Percentiles rank a stretch among this genome's conserved stretches.
phyloP scores from a whole-genome alignment of 2,113 vertebrate species.

The Albula glossodonta region DNA sequence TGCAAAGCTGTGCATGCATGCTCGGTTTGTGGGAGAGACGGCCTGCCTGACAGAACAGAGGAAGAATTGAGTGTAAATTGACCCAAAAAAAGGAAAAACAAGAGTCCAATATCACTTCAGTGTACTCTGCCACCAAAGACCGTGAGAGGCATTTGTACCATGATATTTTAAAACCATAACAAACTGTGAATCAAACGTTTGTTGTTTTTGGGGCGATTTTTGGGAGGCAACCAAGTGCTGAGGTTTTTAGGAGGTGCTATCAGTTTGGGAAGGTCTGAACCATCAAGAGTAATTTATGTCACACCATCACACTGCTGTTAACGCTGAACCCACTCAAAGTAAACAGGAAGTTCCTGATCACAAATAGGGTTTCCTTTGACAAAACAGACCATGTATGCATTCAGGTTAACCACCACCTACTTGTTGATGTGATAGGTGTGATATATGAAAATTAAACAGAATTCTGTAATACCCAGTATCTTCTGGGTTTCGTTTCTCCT shows the following conservation, averaged over 20 bases:
- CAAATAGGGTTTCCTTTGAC: constrained; percentile 26
- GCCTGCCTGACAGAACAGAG: not conserved
- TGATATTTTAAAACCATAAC: not conserved
- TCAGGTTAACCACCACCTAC: constrained; percentile 45
- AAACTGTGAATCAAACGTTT: not conserved
- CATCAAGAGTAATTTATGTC: not conserved
- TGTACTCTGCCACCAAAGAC: not conserved
- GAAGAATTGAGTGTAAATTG: not conserved
- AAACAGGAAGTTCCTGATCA: constrained; percentile 53
- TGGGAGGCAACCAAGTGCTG: not conserved
- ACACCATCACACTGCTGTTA: constrained; percentile 17
- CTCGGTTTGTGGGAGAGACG: not conserved
- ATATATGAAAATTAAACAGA: not conserved
- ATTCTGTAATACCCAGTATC: not conserved
- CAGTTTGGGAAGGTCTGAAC: not conserved
- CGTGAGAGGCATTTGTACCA: not conserved
- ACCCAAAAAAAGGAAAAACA: not conserved
- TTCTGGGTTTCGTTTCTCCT: no score
- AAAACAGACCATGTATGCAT: constrained; percentile 36
- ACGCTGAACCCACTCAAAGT: constrained; percentile 30
- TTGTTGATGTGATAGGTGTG: constrained; percentile 49
- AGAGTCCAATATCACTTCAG: not conserved
- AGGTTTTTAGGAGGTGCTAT: not conserved
- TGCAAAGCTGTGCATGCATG: no score
- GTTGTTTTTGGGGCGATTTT: not conserved